Evolutionary conservation across 2,888 invertebrate genomes (phyloP).

Genomic region (Vesta saturnalis): DNA sequence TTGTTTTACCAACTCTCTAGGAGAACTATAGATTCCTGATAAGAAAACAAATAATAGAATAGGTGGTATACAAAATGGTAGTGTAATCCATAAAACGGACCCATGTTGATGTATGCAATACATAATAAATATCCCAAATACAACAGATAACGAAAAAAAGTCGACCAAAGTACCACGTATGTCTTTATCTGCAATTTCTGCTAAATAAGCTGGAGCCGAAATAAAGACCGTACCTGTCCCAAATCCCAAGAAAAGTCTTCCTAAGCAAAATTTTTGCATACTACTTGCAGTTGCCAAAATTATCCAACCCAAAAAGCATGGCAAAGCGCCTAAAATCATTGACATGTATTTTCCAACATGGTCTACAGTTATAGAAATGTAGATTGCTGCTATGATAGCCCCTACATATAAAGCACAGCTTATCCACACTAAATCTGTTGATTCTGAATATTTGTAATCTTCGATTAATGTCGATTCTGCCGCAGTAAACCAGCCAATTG

Average conservation of each 20-base stretch:
- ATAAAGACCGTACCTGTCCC: conserved; percentile 77
- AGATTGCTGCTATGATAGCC: conserved; percentile 42
- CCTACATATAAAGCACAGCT: conserved; percentile 45
- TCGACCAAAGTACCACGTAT: conserved; percentile 84
- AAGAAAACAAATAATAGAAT: conserved; percentile 70
- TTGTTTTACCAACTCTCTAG: conserved; percentile 72
- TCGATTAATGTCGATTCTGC: conserved; percentile 57
- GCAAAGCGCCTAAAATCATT: conserved; percentile 46
- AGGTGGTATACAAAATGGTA: conserved; percentile 71
- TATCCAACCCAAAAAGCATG: conserved; percentile 49
- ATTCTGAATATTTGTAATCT: conserved; percentile 19
- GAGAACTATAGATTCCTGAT: conserved; percentile 77
- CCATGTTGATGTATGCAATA: conserved; percentile 76
- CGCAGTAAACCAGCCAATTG: conserved; percentile 64
- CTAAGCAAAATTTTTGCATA: conserved; percentile 39
- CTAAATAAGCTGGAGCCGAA: conserved; percentile 83
- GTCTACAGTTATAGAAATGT: conserved; percentile 37
- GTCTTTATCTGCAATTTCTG: conserved; percentile 82
- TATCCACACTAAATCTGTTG: conserved; percentile 39
- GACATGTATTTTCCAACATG: conserved; percentile 45
- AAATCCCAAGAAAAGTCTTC: conserved; percentile 60
- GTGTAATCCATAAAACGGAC: conserved; percentile 72
- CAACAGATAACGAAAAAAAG: conserved; percentile 79
- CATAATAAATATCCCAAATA: conserved; percentile 79
- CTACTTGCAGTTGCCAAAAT: conserved; percentile 40